Evolutionary conservation across 1,140 invertebrate genomes (phyloP).

Genomic region (Nephila pilipes): DNA sequence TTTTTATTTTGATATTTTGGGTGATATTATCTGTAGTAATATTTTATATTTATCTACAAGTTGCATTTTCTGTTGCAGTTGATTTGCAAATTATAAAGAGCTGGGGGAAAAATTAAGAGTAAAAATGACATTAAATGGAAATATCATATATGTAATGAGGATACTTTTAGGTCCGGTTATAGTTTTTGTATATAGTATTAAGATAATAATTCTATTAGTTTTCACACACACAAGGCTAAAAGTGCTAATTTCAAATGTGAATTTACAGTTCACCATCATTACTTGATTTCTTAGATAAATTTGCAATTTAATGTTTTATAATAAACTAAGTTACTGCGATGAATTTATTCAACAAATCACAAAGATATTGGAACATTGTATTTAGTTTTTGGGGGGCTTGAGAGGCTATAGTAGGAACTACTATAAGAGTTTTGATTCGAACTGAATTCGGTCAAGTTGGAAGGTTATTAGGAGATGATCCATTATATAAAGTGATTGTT

Average conservation of each 20-base stretch:
- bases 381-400: conserved; percentile 87
- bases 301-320: conserved; percentile 58
- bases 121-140: too few relatives aligned
- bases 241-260: background rate
- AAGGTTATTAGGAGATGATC: conserved; percentile 84
- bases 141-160: too few relatives aligned
- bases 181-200: too few relatives aligned
- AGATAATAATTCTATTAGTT: background rate
- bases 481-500: conserved; percentile 88
- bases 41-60: too few relatives aligned
- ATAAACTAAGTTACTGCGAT: conserved; percentile 79
- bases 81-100: too few relatives aligned
- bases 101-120: too few relatives aligned
- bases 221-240: background rate
- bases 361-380: conserved; percentile 89
- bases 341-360: conserved; percentile 87
- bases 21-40: too few relatives aligned
- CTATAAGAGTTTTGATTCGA: conserved; percentile 86
- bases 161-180: too few relatives aligned
- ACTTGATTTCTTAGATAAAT: background rate
- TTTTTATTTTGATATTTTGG: too few relatives aligned
- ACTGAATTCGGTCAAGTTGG: conserved; percentile 85
- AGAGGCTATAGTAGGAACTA: conserved; percentile 85
- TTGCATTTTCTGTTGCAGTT: too few relatives aligned
- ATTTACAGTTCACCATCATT: background rate